phyloP scores from a whole-genome alignment of 2,113 vertebrate genomes.

The Macquaria ambigua region DNA sequence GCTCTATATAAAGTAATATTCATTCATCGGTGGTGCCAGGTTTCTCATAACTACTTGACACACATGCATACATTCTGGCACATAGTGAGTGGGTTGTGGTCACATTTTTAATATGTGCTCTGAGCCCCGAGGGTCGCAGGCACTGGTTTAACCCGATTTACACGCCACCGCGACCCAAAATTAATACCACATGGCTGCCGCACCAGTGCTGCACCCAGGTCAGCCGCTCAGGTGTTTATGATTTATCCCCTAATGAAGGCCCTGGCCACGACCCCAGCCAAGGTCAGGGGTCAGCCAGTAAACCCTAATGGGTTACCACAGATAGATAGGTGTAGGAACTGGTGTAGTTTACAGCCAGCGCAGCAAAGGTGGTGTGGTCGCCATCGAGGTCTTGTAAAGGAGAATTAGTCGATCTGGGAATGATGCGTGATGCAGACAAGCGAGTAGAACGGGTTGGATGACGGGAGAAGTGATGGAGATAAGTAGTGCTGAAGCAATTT shows the following conservation, averaged over 20 bases:
- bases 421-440: neutral
- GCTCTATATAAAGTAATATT: conserved; percentile 55
- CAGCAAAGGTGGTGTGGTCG: neutral
- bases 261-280: conserved; percentile 72
- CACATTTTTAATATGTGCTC: conserved; percentile 80
- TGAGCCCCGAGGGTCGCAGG: conserved; percentile 76
- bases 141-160: conserved; percentile 84
- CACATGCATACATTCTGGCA: conserved; percentile 24
- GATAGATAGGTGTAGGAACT: conserved; percentile 77
- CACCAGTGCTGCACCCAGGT: conserved; percentile 68
- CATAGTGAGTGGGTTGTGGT: conserved; percentile 67
- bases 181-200: conserved; percentile 80
- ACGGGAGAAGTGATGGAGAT: conserved; percentile 3
- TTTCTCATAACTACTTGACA: conserved; percentile 51
- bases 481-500: neutral
- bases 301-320: conserved; percentile 77
- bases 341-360: conserved; percentile 54
- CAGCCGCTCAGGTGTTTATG: conserved; percentile 82
- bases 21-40: conserved; percentile 32
- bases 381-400: conserved; percentile 12
- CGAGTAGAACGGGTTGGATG: neutral
- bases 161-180: conserved; percentile 74
- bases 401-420: conserved; percentile 5
- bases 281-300: conserved; percentile 77
- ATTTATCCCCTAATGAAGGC: conserved; percentile 83